Evolutionary conservation across 2,113 vertebrate genomes (phyloP), one percentile per base, ranked within the genome.

Genomic region (Elaphurus davidianus): DNA sequence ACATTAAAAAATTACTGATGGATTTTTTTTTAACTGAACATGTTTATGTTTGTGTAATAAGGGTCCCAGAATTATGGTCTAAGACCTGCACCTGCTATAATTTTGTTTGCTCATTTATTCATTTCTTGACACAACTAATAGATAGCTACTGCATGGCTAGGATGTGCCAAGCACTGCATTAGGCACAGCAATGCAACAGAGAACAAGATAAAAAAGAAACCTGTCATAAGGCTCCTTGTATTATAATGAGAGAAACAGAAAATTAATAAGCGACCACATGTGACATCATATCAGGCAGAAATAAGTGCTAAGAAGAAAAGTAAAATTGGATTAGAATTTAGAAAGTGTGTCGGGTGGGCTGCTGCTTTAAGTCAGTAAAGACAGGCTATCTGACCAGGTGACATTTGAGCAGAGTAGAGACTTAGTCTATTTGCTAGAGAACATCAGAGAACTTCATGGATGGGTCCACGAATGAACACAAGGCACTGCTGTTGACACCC

Each of bases 11-110:
- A 78, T 91, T 85, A 33, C 28, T n/a, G 30, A 59, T 92, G 87
- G 67, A 36, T 64, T 92, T 92, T 92, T 82, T 94, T 82, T 67
- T n/a, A 16, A 60, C 82, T 79, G 67, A 98, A 67, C 45, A 28
- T 87, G 52, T 96, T 89, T 92, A 95, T 55, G 59, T 95, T 88
- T 91, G 55, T 91, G 45, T 92, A 76, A 81, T 74, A 76, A 86
- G 17, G 27, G 55, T 84, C 47, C 43, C 11, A 84, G 91, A 97
- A 64, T 96, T 60, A 87, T 45, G 62, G 23, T n/a, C 54, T 81
- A 52, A 95, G 43, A 57, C 55, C 60, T 89, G 7, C 79, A 60
- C 33, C 89, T 74, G 13, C 36, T 84, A 43, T 87, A 84, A 97
- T 94, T 93, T 87, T 90, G 21, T 91, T 82, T 83, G 87, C 54